Percentiles rank a stretch among this genome's conserved stretches.
phyloP scores from a whole-genome alignment of 1,140 invertebrate genomes.

The Psix sp. region DNA sequence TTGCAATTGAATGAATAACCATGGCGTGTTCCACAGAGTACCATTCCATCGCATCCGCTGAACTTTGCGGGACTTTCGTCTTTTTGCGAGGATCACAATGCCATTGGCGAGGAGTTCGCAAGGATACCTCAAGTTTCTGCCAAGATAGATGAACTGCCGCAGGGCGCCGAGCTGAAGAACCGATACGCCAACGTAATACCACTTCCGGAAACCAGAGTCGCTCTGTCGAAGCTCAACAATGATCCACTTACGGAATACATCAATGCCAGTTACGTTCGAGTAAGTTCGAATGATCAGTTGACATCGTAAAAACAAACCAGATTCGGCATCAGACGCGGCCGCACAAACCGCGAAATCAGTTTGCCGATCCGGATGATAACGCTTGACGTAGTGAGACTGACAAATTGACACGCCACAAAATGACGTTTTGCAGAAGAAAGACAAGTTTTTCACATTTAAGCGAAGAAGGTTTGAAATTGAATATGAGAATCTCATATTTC shows the following conservation, averaged over 20 bases:
- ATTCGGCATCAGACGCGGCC: no score
- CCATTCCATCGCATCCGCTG: slow-evolving; percentile 82
- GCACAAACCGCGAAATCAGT: no score
- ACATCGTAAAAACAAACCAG: slow-evolving; percentile 20
- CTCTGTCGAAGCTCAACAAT: slow-evolving; percentile 81
- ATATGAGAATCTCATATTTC: no score
- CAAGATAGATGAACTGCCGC: slow-evolving; percentile 87
- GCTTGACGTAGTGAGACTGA: no score
- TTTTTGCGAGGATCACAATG: slow-evolving; percentile 84
- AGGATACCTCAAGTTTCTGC: slow-evolving; percentile 87
- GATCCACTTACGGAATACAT: slow-evolving; percentile 91
- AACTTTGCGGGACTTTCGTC: slow-evolving; percentile 85
- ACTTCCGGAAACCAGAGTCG: slow-evolving; percentile 91
- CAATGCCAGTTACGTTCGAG: slow-evolving; percentile 92
- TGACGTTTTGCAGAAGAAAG: no score
- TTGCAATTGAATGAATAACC: slow-evolving; percentile 45
- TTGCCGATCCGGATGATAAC: slow-evolving; percentile 2
- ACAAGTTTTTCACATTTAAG: no score
- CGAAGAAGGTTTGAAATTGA: no score
- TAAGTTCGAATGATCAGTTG: slow-evolving; percentile 71
- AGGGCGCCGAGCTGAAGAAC: slow-evolving; percentile 93
- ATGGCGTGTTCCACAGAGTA: slow-evolving; percentile 76
- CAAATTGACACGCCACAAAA: no score
- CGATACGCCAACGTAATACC: slow-evolving; percentile 96
- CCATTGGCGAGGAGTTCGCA: slow-evolving; percentile 86